Percentiles rank a stretch among this genome's conserved stretches.
Evolutionary conservation across 2,888 invertebrate species (phyloP).

Genomic region (Drosophila paramelanica): DNA sequence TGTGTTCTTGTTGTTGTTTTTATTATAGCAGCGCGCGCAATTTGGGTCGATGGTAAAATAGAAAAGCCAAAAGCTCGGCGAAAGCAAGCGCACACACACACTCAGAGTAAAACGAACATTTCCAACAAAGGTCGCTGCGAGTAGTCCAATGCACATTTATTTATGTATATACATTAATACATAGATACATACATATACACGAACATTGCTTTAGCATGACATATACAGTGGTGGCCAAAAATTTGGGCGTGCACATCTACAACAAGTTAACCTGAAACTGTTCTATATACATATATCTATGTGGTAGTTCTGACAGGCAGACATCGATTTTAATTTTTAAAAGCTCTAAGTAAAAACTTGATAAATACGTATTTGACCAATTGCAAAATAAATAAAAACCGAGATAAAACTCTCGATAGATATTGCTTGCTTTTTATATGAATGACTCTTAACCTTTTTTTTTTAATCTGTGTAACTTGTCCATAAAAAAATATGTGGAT

Average conservation of each 20-base stretch:
- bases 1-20: constrained; percentile 61
- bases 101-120: constrained; percentile 16
- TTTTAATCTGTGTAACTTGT: too few relatives aligned
- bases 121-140: constrained; percentile 68
- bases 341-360: too few relatives aligned
- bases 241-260: neutral
- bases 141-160: constrained; percentile 63
- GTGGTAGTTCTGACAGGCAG: too few relatives aligned
- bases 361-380: too few relatives aligned
- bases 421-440: too few relatives aligned
- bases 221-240: constrained; percentile 13
- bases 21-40: constrained; percentile 69
- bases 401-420: too few relatives aligned
- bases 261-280: neutral
- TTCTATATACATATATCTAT: too few relatives aligned
- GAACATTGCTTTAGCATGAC: constrained; percentile 8
- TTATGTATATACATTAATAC: constrained; percentile 25
- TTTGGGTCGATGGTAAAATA: constrained; percentile 81
- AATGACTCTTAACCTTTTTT: too few relatives aligned
- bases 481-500: too few relatives aligned
- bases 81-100: constrained; percentile 39
- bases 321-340: too few relatives aligned
- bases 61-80: constrained; percentile 78
- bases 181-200: constrained; percentile 1
- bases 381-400: too few relatives aligned